Base-by-base conservation (phyloP, 2,888 invertebrate genomes). In the Parnassius glacialis region DNA sequence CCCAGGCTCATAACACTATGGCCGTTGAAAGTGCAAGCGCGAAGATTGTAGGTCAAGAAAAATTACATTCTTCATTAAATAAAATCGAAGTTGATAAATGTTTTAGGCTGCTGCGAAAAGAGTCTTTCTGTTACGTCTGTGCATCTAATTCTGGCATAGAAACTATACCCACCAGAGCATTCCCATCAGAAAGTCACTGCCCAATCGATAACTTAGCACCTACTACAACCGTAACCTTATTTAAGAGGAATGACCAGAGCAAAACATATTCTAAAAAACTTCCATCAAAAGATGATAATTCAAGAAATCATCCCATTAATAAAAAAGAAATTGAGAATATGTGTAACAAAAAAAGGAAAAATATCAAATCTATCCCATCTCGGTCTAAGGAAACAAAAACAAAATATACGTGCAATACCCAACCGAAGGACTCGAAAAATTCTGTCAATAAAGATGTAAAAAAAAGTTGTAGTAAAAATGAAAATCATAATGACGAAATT, bases 231-330 rank as follows among this genome's bases (percentile, higher is more conserved):
- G 50, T 65, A n/a, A 66, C 64, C 1, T 43, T 65, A 16, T 61
- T 64, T 42, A 67, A 67, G 41, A 66, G 65, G 13, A 66, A 52
- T 47, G 66, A 70, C 55, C 55, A 64, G 34, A 63, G 64, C 25
- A 64, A 68, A 44, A 60, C 58, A 11, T 66, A 65, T 48, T 57
- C 65, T 12, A 57, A 66, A 16, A 60, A 64, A 47, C 64, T 45
- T 5, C 12, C 41, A 10, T 20, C 16, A 25, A 44, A 51, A 52
- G 54, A 53, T 16, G n/a, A 25, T 0, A 11, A 42, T 3, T 45
- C 1, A 11, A 3, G 12, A n/a, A 45, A 55, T 9, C 34, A 13
- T 11, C 43, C 12, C 13, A 13, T 9, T 10, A 9, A n/a, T 53
- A n/a, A n/a, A n/a, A 11, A 45, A n/a, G n/a, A 45, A n/a, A n/a